phyloP scores from a whole-genome alignment of 2,113 vertebrate species.

The Oreochromis tanganicae region DNA sequence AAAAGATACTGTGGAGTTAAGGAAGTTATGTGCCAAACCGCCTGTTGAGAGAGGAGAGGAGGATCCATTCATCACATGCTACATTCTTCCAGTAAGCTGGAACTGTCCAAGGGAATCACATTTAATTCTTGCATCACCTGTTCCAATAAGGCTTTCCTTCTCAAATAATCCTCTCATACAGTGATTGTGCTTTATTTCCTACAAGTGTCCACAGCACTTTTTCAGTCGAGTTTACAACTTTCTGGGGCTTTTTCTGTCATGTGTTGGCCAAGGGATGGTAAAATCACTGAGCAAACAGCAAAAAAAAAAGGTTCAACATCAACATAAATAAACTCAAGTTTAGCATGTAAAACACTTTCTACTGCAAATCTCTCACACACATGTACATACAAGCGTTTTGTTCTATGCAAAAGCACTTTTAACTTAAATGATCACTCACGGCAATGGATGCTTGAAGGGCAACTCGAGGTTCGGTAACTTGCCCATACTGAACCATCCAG shows the following conservation, averaged over 20 bases:
- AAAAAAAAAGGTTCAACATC: neutral
- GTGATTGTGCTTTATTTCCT: slow-evolving; percentile 46
- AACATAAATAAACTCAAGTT: neutral
- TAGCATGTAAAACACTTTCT: neutral
- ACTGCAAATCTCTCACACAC: neutral
- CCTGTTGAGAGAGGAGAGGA: slow-evolving; percentile 41
- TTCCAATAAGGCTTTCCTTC: slow-evolving; percentile 55
- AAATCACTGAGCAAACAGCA: neutral
- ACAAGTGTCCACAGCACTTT: slow-evolving; percentile 17
- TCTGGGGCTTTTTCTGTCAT: neutral
- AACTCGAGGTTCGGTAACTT: neutral
- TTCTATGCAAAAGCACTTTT: neutral
- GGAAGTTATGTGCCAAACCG: slow-evolving; percentile 30
- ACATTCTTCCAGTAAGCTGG: slow-evolving; percentile 60
- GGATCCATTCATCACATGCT: slow-evolving; percentile 52
- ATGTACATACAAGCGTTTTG: rapidly evolving
- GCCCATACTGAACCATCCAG: neutral
- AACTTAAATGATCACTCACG: neutral
- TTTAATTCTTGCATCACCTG: slow-evolving; percentile 59
- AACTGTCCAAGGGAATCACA: slow-evolving; percentile 35
- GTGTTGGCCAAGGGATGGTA: neutral
- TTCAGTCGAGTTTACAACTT: neutral
- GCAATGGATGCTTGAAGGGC: neutral
- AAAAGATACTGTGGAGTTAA: slow-evolving; percentile 24
- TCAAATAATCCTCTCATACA: slow-evolving; percentile 17